phyloP scores from a whole-genome alignment of 2,797 vertebrate genomes.

The Coendou prehensilis region DNA sequence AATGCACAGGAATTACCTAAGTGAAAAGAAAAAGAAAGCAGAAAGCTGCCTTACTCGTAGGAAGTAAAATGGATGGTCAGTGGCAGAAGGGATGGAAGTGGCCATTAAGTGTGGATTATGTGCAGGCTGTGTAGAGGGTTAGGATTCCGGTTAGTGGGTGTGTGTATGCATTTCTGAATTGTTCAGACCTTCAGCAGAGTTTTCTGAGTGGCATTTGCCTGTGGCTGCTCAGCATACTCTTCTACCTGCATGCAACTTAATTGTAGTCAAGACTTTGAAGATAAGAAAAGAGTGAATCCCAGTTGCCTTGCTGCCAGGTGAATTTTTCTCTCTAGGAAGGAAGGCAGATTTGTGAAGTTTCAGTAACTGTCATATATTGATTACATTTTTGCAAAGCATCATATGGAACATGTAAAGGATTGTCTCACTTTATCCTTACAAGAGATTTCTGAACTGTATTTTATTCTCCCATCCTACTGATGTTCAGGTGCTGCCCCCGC shows the following conservation, averaged over 20 bases:
- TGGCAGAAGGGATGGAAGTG: background rate
- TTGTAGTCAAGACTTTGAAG: slow-evolving; percentile 59
- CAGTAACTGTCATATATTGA: background rate
- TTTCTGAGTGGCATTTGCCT: slow-evolving; percentile 21
- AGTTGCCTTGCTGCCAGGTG: background rate
- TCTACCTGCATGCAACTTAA: background rate
- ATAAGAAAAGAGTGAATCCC: slow-evolving; percentile 43
- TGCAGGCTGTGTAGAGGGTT: background rate
- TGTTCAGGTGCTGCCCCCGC: background rate
- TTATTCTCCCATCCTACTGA: background rate
- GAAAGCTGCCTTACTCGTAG: background rate
- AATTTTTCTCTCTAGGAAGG: slow-evolving; percentile 62
- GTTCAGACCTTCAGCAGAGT: background rate
- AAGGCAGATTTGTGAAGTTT: background rate
- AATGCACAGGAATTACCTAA: background rate
- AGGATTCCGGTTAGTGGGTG: background rate
- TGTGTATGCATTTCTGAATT: background rate
- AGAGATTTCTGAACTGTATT: slow-evolving; percentile 14
- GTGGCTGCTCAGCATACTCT: background rate
- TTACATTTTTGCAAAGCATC: background rate
- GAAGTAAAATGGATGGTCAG: background rate
- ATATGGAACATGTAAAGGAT: background rate
- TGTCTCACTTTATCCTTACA: slow-evolving; percentile 34
- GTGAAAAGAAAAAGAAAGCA: background rate
- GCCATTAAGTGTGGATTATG: background rate